Evolutionary conservation across 64 coral and sea anemone genomes (phyloP).

Genomic region (Trachythela sp.): DNA sequence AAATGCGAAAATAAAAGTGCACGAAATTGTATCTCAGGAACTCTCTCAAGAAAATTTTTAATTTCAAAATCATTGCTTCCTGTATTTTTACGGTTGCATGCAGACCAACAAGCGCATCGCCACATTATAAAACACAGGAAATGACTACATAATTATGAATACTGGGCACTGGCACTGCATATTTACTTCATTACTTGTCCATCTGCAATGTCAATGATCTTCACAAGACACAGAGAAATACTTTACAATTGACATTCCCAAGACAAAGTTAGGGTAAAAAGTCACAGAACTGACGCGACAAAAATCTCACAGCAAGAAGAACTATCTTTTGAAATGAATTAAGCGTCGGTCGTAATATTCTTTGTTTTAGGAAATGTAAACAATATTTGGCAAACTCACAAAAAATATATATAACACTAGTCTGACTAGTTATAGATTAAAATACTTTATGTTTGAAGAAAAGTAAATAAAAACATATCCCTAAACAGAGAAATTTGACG

Average conservation of each 20-base stretch:
- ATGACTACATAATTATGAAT: neutral
- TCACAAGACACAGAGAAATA: neutral
- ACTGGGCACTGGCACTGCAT: neutral
- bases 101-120: neutral
- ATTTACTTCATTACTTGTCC: neutral
- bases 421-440: neutral
- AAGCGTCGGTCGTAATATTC: neutral
- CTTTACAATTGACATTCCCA: neutral
- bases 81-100: neutral
- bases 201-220: no score
- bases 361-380: neutral
- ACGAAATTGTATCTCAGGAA: neutral
- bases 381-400: neutral
- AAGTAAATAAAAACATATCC: neutral
- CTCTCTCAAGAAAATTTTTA: neutral
- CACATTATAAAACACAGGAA: neutral
- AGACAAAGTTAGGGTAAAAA: neutral
- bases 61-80: neutral
- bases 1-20: neutral
- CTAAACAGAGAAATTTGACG: neutral
- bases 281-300: neutral
- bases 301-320: neutral
- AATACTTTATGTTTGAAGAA: neutral
- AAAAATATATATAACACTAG: neutral
- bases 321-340: neutral